A percentile compares a stretch with the other conserved stretches of the same genome.
Evolutionary conservation across 2,113 vertebrate species (phyloP).

Genomic region (Perognathus longimembris): DNA sequence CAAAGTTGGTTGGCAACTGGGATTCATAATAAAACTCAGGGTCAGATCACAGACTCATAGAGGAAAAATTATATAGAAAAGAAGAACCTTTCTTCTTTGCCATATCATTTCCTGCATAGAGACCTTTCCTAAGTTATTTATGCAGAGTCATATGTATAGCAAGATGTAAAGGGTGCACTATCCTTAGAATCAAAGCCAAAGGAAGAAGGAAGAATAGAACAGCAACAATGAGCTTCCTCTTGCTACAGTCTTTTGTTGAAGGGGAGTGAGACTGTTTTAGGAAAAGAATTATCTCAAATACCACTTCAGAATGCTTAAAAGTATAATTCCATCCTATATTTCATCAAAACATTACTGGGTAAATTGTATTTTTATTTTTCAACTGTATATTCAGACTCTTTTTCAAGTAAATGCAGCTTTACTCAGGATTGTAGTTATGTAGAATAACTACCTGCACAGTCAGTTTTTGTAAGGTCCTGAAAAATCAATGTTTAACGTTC

Average conservation of each 20-base stretch:
- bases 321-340: slow-evolving; percentile 29
- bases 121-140: slow-evolving; percentile 82
- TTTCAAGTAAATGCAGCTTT: neutral
- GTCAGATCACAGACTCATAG: slow-evolving; percentile 76
- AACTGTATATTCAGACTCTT: slow-evolving; percentile 33
- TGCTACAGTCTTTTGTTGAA: slow-evolving; percentile 43
- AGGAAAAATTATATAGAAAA: slow-evolving; percentile 78
- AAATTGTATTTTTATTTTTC: slow-evolving; percentile 30
- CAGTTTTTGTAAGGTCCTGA: neutral
- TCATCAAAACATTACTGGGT: slow-evolving; percentile 45
- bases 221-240: slow-evolving; percentile 68
- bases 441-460: neutral
- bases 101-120: slow-evolving; percentile 73
- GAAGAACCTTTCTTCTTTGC: slow-evolving; percentile 61
- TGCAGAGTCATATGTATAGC: slow-evolving; percentile 80
- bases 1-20: slow-evolving; percentile 65
- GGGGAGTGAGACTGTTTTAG: slow-evolving; percentile 55
- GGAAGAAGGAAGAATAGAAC: slow-evolving; percentile 71
- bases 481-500: neutral
- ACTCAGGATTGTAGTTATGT: neutral
- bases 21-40: slow-evolving; percentile 69
- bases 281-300: slow-evolving; percentile 7
- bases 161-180: slow-evolving; percentile 83
- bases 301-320: slow-evolving; percentile 31
- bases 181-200: slow-evolving; percentile 83